Percentiles rank a stretch among this genome's conserved stretches.
Evolutionary conservation across 2,888 invertebrate genomes (phyloP).

Genomic region (Byasa hedistus): DNA sequence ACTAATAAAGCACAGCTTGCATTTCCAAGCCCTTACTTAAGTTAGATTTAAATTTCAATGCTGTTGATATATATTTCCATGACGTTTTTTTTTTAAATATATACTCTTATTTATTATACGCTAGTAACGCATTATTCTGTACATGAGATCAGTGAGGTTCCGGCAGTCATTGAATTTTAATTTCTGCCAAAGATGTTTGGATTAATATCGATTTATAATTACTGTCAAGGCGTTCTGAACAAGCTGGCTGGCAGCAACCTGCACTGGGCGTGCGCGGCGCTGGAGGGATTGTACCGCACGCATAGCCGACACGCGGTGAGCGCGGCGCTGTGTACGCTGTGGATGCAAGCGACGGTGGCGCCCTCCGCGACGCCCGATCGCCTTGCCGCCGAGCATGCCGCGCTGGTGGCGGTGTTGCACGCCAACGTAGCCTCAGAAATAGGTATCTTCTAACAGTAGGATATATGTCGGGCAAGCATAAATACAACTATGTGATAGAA

Average conservation of each 20-base stretch:
- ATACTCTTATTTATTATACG: too few species aligned
- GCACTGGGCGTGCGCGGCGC: conserved; percentile 87
- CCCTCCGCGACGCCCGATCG: conserved; percentile 84
- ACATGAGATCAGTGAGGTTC: too few species aligned
- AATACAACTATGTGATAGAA: too few species aligned
- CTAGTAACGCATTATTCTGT: too few species aligned
- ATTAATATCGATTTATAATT: not conserved
- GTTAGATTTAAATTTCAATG: too few species aligned
- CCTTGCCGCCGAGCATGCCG: conserved; percentile 90
- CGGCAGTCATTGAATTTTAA: too few species aligned
- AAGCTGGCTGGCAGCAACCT: conserved; percentile 93
- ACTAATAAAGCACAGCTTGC: too few species aligned
- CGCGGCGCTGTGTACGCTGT: conserved; percentile 84
- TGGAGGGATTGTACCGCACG: conserved; percentile 88
- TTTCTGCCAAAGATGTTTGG: too few species aligned
- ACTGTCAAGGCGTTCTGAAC: conserved; percentile 84
- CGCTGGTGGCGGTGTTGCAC: conserved; percentile 90
- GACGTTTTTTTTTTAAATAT: too few species aligned
- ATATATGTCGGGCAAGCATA: too few species aligned
- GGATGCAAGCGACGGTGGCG: conserved; percentile 84
- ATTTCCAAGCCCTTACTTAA: too few species aligned
- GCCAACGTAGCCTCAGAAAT: conserved; percentile 95
- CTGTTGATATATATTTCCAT: too few species aligned
- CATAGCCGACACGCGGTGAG: conserved; percentile 93
- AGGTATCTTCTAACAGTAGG: conserved; percentile 68